phyloP scores from a whole-genome alignment of 2,113 vertebrate genomes.

The Nettapus auritus region DNA sequence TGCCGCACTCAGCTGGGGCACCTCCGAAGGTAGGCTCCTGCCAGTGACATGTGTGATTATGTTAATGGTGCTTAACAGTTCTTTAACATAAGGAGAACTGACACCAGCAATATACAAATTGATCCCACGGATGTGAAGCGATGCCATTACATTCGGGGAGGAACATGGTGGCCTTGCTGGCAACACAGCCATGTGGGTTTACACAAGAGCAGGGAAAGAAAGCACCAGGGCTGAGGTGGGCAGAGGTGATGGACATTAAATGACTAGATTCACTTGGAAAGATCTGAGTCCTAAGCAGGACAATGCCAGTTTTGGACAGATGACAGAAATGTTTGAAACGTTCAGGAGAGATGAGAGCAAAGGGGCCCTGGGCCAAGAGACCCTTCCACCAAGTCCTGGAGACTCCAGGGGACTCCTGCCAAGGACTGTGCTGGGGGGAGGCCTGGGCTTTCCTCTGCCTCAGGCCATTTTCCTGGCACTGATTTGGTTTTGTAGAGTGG shows the following conservation, averaged over 20 bases:
- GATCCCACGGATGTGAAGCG: neutral
- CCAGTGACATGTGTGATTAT: constrained; percentile 29
- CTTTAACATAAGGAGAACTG: constrained; percentile 1
- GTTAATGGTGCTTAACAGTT: neutral
- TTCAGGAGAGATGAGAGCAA: neutral
- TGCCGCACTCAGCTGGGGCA: neutral
- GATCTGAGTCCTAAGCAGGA: neutral
- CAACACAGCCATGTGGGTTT: neutral
- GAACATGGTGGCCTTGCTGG: neutral
- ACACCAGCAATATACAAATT: neutral
- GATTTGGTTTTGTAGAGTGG: neutral
- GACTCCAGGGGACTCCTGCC: neutral
- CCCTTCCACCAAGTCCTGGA: neutral
- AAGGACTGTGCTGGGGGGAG: neutral
- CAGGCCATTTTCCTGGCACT: neutral
- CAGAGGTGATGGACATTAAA: neutral
- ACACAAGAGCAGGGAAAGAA: neutral
- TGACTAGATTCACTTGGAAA: neutral
- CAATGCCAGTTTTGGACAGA: neutral
- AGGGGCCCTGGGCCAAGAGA: neutral
- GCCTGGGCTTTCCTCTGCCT: neutral
- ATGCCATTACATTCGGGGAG: neutral
- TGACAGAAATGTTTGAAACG: neutral
- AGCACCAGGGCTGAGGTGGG: neutral
- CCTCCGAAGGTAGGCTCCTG: constrained; percentile 37